Percentiles rank a stretch among this genome's conserved stretches.
phyloP scores from a whole-genome alignment of 2,888 invertebrate species.

The Drosophila mettleri region DNA sequence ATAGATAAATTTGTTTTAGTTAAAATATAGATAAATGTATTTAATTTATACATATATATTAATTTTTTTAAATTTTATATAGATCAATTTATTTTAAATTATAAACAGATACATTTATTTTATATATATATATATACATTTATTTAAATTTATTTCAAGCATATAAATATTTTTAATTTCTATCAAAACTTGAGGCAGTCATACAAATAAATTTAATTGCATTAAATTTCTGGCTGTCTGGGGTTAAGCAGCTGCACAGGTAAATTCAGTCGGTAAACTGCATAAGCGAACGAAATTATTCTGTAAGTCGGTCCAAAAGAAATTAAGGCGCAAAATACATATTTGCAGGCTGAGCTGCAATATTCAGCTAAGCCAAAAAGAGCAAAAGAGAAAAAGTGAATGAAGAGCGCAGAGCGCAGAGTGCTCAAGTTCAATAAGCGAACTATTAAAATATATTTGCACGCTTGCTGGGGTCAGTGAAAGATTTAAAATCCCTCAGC shows the following conservation, averaged over 20 bases:
- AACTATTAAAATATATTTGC: neutral
- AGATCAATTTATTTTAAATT: no score
- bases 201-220: neutral
- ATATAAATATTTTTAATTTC: neutral
- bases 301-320: conserved; percentile 33
- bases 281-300: conserved; percentile 30
- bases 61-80: no score
- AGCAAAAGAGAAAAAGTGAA: neutral
- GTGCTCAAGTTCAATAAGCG: neutral
- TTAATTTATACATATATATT: neutral
- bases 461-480: neutral
- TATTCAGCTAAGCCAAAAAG: conserved; percentile 21
- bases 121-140: neutral
- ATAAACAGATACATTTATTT: neutral
- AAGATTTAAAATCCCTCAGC: no score
- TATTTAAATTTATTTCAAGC: no score
- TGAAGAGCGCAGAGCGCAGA: neutral
- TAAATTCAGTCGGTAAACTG: conserved; percentile 24
- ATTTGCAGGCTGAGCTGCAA: conserved; percentile 29
- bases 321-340: conserved; percentile 39
- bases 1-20: neutral
- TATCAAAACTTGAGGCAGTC: neutral
- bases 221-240: neutral
- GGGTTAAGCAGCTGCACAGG: conserved; percentile 31
- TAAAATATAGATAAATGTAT: neutral